phyloP scores from a whole-genome alignment of 2,888 invertebrate species.

The Crioceris asparagi region DNA sequence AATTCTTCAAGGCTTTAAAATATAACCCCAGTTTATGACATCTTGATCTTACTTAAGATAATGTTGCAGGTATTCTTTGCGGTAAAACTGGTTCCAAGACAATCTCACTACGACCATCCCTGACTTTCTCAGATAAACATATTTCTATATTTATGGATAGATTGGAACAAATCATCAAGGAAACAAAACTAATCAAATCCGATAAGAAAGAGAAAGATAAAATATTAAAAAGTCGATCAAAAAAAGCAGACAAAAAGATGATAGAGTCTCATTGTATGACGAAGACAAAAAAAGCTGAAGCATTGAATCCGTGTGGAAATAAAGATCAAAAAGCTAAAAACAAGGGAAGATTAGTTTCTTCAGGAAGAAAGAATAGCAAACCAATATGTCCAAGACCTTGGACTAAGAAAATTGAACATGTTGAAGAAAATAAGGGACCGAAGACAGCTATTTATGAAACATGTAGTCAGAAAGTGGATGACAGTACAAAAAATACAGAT shows the following conservation, averaged over 20 bases:
- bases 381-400: too few species aligned
- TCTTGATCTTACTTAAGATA: too few species aligned
- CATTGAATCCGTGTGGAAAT: neutral
- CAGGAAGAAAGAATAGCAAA: too few species aligned
- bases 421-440: neutral
- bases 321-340: neutral
- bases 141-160: conserved; percentile 78
- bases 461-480: neutral
- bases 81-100: conserved; percentile 75
- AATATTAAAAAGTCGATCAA: neutral
- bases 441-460: conserved; percentile 1
- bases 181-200: conserved; percentile 22
- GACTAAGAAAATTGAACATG: too few species aligned
- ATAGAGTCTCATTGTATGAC: neutral
- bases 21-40: too few species aligned
- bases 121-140: conserved; percentile 77
- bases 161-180: conserved; percentile 58
- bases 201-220: neutral
- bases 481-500: neutral
- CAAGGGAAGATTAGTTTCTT: neutral
- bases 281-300: neutral
- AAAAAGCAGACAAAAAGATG: neutral
- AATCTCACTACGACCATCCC: conserved; percentile 78
- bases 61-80: conserved; percentile 65
- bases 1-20: too few species aligned